These are phyloP conservation scores for Anthopleura sola DNA, from an alignment of 64 coral and sea anemone species.

Conservation along the genomic window DNA sequence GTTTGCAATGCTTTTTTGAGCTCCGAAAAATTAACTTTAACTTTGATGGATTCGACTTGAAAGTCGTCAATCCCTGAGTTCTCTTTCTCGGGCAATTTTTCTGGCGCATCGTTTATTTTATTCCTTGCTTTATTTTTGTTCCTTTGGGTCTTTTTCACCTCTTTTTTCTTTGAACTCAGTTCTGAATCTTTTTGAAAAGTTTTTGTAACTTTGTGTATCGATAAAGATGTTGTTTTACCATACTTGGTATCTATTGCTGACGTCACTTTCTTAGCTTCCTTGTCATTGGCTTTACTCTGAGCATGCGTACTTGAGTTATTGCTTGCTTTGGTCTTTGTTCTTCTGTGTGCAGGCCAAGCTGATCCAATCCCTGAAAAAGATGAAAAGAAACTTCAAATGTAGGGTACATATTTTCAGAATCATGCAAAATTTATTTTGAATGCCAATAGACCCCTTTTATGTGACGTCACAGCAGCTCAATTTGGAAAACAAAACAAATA, in stretches of 20 bases:
- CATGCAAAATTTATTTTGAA: too few relatives aligned
- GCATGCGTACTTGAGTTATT: not conserved
- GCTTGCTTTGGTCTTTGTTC: not conserved
- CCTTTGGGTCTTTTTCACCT: not conserved
- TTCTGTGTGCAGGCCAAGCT: not conserved
- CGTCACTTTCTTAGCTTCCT: not conserved
- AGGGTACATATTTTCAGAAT: too few relatives aligned
- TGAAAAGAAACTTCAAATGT: not conserved
- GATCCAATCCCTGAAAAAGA: not conserved
- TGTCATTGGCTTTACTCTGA: not conserved
- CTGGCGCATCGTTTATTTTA: not conserved
- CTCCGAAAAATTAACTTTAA: conserved; percentile 19
- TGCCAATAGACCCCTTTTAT: too few relatives aligned
- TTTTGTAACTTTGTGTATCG: not conserved
- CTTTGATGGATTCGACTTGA: conserved; percentile 23
- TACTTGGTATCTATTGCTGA: not conserved
- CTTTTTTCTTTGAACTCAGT: not conserved
- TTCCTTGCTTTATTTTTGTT: conserved; percentile 1
- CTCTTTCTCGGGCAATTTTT: not conserved
- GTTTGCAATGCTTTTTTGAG: conserved; percentile 23
- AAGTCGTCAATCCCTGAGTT: not conserved
- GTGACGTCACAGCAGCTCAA: too few relatives aligned
- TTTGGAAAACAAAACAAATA: too few relatives aligned
- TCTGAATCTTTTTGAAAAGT: not conserved
- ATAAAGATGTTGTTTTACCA: not conserved